A percentile compares a stretch with the other conserved stretches of the same genome.
Conservation (phyloP, 2,888 invertebrate genomes). For the Prosopocoilus inquinatus region DNA sequence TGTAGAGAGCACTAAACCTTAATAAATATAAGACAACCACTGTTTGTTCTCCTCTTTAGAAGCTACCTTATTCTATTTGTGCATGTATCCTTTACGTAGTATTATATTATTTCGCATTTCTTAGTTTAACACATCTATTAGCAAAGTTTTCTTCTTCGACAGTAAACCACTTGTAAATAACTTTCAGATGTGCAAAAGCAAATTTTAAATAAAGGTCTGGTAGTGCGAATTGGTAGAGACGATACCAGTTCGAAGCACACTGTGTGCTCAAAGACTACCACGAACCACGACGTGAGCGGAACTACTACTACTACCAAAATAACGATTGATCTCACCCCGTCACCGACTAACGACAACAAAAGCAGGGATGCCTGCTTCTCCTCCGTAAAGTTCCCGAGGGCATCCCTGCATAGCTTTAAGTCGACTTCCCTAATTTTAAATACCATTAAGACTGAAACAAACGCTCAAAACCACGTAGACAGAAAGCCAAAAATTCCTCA, state of each 20-base stretch:
- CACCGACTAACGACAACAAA: slow-evolving; percentile 31
- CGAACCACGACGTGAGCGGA: slow-evolving; percentile 38
- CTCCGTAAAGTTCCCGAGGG: slow-evolving; percentile 31
- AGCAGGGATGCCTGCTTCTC: slow-evolving; percentile 16
- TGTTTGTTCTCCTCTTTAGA: slow-evolving; percentile 8
- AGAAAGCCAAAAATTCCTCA: slow-evolving; percentile 33
- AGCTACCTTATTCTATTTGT: slow-evolving; percentile 36
- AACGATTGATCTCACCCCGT: slow-evolving; percentile 49
- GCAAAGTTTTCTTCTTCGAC: background rate
- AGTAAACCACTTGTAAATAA: background rate
- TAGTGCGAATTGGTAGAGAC: slow-evolving; percentile 48
- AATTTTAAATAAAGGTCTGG: slow-evolving; percentile 50
- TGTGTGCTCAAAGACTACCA: slow-evolving; percentile 47
- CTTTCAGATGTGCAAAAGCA: slow-evolving; percentile 46
- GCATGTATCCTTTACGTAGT: slow-evolving; percentile 29
- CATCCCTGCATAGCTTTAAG: slow-evolving; percentile 45
- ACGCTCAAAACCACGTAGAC: background rate
- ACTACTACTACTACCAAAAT: slow-evolving; percentile 50
- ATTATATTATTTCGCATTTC: slow-evolving; percentile 2
- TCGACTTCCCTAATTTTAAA: slow-evolving; percentile 51
- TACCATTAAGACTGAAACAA: slow-evolving; percentile 40
- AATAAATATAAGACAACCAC: too few species aligned
- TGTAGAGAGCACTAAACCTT: slow-evolving; percentile 1
- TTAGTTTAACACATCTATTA: slow-evolving; percentile 6
- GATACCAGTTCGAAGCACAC: slow-evolving; percentile 44